Evolutionary conservation across 2,797 vertebrate species (phyloP), one percentile per base, ranked within the genome.

Genomic region (Sebastes matsubarae): DNA sequence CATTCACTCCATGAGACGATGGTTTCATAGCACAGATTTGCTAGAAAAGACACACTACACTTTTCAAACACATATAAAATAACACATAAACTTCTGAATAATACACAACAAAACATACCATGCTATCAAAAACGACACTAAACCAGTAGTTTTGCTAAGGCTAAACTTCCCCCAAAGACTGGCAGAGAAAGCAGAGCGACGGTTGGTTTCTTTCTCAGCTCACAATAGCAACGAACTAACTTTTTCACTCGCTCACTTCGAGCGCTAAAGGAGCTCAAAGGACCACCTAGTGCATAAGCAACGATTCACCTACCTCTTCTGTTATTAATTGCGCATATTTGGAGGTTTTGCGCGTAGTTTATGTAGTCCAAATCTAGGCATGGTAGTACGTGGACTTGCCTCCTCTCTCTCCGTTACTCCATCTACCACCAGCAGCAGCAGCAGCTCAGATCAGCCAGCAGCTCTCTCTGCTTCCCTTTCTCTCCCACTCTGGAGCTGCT

Each of bases 281-380:
- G 0, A 55, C 14, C 16, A 5, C 13, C 1, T 7, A 12, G 14
- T 12, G 8, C 1, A 58, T n/a, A 68, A 38, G 27, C 3, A 60
- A 55, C 11, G 1, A 59, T 25, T 81, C 72, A 94, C 94, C 6
- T 94, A 96, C 96, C 96, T 94, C 65, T 91, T 84, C 78, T 90
- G 27, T 58, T 69, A 86, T 83, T 87, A 92, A 67, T 82, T 61
- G 84, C 90, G 74, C 68, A 88, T 84, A 74, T 94, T 93, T 10
- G 94, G 94, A 77, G 94, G 92, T 79, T 95, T 95, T 87, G 90
- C 88, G 79, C 91, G 85, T 84, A 92, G 90, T 96, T 96, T 92
- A 50, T 64, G 82, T 87, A 83, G 86, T 95, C 93, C 95, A 84
- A 93, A 93, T 94, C 87, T 92, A 93, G 84, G 94, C 96, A 96